phyloP scores from a whole-genome alignment of 2,888 invertebrate genomes.

The Drosophila helvetica region DNA sequence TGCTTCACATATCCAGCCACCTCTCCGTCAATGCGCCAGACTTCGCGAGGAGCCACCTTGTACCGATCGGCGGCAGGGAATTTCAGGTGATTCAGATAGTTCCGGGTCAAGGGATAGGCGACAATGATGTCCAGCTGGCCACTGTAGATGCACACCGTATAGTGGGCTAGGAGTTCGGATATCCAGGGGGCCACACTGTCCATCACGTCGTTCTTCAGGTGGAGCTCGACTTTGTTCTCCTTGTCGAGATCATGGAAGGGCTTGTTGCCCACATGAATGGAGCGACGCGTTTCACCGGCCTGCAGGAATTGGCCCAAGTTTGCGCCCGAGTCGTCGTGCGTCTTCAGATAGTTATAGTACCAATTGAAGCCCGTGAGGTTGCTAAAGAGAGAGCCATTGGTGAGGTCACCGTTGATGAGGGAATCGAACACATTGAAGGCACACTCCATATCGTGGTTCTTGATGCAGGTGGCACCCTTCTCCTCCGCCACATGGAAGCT shows the following conservation, averaged over 20 bases:
- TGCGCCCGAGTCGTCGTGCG: slow-evolving; percentile 87
- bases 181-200: slow-evolving; percentile 91
- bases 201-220: slow-evolving; percentile 91
- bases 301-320: slow-evolving; percentile 81
- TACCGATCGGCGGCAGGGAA: slow-evolving; percentile 89
- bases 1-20: slow-evolving; percentile 91
- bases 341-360: slow-evolving; percentile 85
- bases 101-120: slow-evolving; percentile 93
- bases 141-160: slow-evolving; percentile 90
- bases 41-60: slow-evolving; percentile 87
- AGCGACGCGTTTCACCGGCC: slow-evolving; percentile 86
- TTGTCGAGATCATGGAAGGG: slow-evolving; percentile 86
- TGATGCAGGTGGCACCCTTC: slow-evolving; percentile 85
- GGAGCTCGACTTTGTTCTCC: slow-evolving; percentile 87
- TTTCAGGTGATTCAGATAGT: slow-evolving; percentile 89
- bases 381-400: slow-evolving; percentile 88
- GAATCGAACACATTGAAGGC: slow-evolving; percentile 90
- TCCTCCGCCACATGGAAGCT: slow-evolving; percentile 87
- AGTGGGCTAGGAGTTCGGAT: slow-evolving; percentile 87
- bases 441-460: slow-evolving; percentile 87
- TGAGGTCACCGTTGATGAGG: slow-evolving; percentile 86
- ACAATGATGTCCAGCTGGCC: slow-evolving; percentile 97
- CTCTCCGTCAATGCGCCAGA: slow-evolving; percentile 89
- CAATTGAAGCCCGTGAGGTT: slow-evolving; percentile 81
- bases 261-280: slow-evolving; percentile 93